Evolutionary conservation across 2,797 vertebrate genomes (phyloP), one percentile per base, ranked within the genome.

Genomic region (Buphagus erythrorhynchus): DNA sequence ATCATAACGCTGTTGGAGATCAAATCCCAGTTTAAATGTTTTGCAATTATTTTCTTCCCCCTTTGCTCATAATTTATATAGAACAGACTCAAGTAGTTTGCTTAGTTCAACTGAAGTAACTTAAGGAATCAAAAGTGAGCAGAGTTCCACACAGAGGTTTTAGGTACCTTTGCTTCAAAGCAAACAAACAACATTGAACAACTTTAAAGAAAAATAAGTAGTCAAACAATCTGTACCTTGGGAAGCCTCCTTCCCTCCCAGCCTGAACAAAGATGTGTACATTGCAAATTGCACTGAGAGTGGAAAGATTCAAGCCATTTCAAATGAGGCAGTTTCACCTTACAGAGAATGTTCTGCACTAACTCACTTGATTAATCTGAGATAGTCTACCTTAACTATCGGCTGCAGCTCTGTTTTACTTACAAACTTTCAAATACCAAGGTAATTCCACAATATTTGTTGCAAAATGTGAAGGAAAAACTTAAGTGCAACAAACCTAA

Each of bases 341-440:
- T n/a, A 16, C 7, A 66, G 38, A 13, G 5, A 18, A 29, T 79
- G 52, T 46, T 69, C 29, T 65, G 24, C 2, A 3, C 17, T 45
- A 55, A 29, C n/a, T 52, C 7, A 1, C 7, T 67, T 29, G 45
- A 6, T 90, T 73, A 40, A 17, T 55, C 0, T 0, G 15, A 48
- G 52, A 11, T 28, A 55, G 18, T 62, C 38, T 72, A 0, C 26
- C 6, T 79, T 55, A 28, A 38, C 33, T 58, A 10, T 25, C 38
- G 63, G 31, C 33, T 79, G 16, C 42, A 20, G 40, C 69, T 85
- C 48, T 35, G 29, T 45, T 92, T 84, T 40, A 26, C 36, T 63
- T 90, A 31, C 5, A 48, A 1, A 21, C 79, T 84, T 78, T 63
- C 42, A 43, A 51, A 28, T 59, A 14, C 24, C 6, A 5, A 46